These are phyloP conservation scores for Drosophila saltans DNA, from an alignment of 1,140 invertebrate genomes.

Conservation along the genomic window DNA sequence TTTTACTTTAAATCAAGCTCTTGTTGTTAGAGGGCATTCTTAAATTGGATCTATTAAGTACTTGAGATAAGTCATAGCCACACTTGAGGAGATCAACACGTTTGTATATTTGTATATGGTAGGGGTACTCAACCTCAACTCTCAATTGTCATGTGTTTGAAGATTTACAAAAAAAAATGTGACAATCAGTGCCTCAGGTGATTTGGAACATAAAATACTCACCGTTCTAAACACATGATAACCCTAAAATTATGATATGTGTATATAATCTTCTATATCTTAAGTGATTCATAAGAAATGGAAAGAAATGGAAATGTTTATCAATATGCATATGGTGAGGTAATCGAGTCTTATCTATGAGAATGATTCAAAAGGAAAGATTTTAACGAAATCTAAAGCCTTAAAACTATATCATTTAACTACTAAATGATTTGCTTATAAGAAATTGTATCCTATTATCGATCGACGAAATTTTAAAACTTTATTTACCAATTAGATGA, in stretches of 20 bases:
- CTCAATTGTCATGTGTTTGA: conserved; percentile 3
- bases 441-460: no score
- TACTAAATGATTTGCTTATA: no score
- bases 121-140: conserved; percentile 37
- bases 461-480: no score
- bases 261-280: background rate
- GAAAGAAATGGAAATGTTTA: background rate
- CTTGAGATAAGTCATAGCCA: conserved; percentile 59
- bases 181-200: conserved; percentile 2
- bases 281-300: background rate
- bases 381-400: background rate
- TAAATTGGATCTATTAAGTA: conserved; percentile 76
- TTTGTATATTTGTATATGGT: conserved; percentile 1
- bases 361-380: background rate
- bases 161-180: background rate
- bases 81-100: conserved; percentile 35
- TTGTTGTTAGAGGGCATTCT: conserved; percentile 27
- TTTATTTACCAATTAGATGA: no score
- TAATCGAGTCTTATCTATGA: background rate
- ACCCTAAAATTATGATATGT: background rate
- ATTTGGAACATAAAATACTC: background rate
- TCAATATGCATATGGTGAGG: no score
- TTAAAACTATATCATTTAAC: no score
- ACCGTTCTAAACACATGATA: background rate
- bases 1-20: conserved; percentile 49